A percentile compares a stretch with the other conserved stretches of the same genome.
These are phyloP conservation scores for Scleropages formosus DNA, from an alignment of 2,797 vertebrate species.

Conservation along the genomic window DNA sequence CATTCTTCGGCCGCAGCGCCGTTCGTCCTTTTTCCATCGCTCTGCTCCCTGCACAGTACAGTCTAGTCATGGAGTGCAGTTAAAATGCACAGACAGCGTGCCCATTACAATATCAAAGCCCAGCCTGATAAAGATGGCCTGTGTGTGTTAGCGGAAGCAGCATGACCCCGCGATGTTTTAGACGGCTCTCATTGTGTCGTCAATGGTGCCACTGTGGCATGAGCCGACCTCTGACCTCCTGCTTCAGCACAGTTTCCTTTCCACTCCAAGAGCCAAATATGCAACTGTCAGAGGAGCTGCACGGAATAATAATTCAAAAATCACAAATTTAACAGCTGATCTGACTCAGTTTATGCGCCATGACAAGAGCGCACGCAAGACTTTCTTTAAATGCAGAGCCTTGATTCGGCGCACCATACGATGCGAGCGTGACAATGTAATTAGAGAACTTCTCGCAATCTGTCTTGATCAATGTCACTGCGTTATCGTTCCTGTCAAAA, in stretches of 20 bases:
- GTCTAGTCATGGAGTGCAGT: slow-evolving; percentile 41
- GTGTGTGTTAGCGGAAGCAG: slow-evolving; percentile 51
- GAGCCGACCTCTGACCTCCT: slow-evolving; percentile 44
- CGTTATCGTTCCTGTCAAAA: neutral
- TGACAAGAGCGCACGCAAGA: slow-evolving; percentile 1
- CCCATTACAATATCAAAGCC: slow-evolving; percentile 53
- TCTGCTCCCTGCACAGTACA: slow-evolving; percentile 36
- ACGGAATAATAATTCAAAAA: slow-evolving; percentile 29
- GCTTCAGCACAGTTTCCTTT: slow-evolving; percentile 46
- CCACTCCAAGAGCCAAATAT: slow-evolving; percentile 46
- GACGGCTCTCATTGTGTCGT: slow-evolving; percentile 39
- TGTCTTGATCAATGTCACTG: neutral
- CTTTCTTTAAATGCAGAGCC: neutral
- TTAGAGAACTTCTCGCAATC: neutral
- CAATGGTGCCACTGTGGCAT: slow-evolving; percentile 51
- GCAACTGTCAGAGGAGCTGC: slow-evolving; percentile 32
- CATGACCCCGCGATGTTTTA: slow-evolving; percentile 47
- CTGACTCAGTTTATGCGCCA: slow-evolving; percentile 26
- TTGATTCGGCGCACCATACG: neutral
- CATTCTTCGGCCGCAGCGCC: slow-evolving; percentile 36
- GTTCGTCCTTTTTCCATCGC: slow-evolving; percentile 25
- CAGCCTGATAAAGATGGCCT: slow-evolving; percentile 51
- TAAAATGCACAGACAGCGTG: slow-evolving; percentile 47
- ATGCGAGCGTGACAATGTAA: neutral
- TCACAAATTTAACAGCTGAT: slow-evolving; percentile 26